Base-by-base conservation (phyloP, 2,797 vertebrate genomes). In the Pseudotriccus pelzelni region DNA sequence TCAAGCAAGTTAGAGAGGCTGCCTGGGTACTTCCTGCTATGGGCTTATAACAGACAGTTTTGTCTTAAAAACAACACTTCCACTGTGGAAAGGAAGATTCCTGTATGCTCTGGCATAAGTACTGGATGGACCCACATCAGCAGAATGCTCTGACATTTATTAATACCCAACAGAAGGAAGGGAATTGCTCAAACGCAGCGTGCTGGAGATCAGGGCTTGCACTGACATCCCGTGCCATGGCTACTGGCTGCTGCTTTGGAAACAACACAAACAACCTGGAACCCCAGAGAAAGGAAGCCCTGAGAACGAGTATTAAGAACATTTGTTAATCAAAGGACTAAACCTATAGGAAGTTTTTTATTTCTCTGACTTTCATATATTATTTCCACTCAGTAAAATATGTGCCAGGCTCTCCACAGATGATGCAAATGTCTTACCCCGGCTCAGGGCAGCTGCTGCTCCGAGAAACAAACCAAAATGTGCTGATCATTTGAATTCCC, bases 321-420 rank as follows among this genome's bases (percentile, higher is more conserved):
- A 94, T 96, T 95, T 97, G 95, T 77, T 96, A 96, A 92, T 50
- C 96, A 96, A 97, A 97, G 41, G 74, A 70, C 25, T 77, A 94
- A 88, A 36, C 36, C 21, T 14, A 55, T 6, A 87, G 50, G 30
- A 73, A 87, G 24, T 17, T 52, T 84, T 79, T 89, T 0, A 28
- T 74, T 92, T 89, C 56, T 96, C 91, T 92, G 44, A 55, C 87
- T 82, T 66, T 80, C 70, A 47, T 10, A 14, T 53, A 59, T 47
- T 22, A 97, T 96, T 96, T 95, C 89, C 92, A 74, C 93, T 72
- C 43, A 97, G 94, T 93, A 92, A 97, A 97, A 98, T 90, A 74
- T 1, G 59, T 24, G 23, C 59, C 56, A 76, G 72, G 84, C 44
- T 91, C 25, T 83, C 83, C 68, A 70, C 12, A 85, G 67, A 78